Percentiles rank a stretch among this genome's conserved stretches.
Conservation (phyloP, 2,113 vertebrate genomes). For the Connochaetes taurinus region DNA sequence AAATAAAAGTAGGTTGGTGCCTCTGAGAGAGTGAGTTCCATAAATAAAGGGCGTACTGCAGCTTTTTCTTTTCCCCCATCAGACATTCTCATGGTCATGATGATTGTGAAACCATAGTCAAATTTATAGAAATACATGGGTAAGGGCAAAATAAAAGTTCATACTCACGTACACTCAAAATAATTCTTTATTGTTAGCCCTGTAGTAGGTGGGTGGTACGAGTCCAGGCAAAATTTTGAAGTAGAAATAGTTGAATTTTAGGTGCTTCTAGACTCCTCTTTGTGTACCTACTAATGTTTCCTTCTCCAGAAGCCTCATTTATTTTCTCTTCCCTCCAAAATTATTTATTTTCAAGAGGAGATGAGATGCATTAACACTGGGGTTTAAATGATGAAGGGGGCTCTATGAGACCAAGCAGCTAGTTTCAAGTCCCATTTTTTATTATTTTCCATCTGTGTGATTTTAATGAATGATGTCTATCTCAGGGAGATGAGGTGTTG, state of each 20-base stretch:
- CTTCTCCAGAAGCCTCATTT: not conserved
- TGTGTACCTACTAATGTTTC: not conserved
- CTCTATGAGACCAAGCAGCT: not conserved
- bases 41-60: not conserved
- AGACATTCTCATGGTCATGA: not conserved
- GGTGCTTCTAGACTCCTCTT: not conserved
- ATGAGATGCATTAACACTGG: conserved; percentile 2
- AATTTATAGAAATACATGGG: conserved; percentile 3
- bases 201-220: not conserved
- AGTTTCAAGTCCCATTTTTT: not conserved
- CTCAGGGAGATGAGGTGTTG: not conserved
- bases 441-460: conserved; percentile 10
- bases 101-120: not conserved
- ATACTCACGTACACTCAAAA: not conserved
- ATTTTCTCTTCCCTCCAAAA: not conserved
- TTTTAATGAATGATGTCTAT: conserved; percentile 34
- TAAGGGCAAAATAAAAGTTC: not conserved
- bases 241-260: not conserved
- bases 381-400: not conserved
- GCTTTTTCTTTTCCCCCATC: not conserved
- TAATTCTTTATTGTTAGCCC: not conserved
- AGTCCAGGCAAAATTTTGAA: conserved; percentile 7
- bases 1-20: conserved; percentile 37
- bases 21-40: conserved; percentile 10
- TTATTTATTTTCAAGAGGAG: conserved; percentile 19